Conservation (phyloP, 92 coral and sea anemone genomes). For the Scolanthus callimorphus region DNA sequence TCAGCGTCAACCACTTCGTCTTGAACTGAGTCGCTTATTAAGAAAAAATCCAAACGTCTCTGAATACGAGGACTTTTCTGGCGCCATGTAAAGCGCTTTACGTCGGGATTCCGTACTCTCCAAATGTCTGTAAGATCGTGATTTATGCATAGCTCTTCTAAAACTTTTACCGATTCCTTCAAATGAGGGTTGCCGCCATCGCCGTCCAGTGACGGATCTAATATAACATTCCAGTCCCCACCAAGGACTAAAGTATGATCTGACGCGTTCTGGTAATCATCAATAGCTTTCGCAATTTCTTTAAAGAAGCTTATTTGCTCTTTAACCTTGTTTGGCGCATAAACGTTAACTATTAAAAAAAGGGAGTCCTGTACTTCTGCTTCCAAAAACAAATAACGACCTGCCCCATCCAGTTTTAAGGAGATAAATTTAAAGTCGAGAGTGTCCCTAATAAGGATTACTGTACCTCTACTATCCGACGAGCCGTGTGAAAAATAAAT, state of each 20-base stretch:
- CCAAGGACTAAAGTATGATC: constrained; percentile 12
- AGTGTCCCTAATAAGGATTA: constrained; percentile 8
- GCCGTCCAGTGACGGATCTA: constrained; percentile 20
- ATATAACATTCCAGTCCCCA: constrained; percentile 24
- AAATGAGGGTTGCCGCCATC: constrained; percentile 26
- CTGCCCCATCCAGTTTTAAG: constrained; percentile 2
- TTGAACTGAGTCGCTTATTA: constrained; percentile 16
- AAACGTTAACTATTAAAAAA: constrained; percentile 20
- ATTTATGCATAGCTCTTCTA: constrained; percentile 7
- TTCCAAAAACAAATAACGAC: constrained; percentile 11
- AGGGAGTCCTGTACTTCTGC: constrained; percentile 5
- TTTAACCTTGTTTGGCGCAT: constrained; percentile 24
- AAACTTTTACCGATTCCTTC: constrained; percentile 10
- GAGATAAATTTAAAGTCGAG: constrained; percentile 15
- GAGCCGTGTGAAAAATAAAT: constrained; percentile 12
- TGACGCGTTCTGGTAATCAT: constrained; percentile 5
- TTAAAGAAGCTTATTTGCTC: constrained; percentile 19
- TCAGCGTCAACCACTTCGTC: constrained; percentile 40
- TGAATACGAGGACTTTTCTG: constrained; percentile 16
- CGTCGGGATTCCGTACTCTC: constrained; percentile 31
- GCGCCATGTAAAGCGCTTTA: constrained; percentile 24
- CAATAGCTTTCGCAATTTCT: constrained; percentile 6
- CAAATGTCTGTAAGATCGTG: constrained; percentile 17
- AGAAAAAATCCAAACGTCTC: constrained; percentile 33
- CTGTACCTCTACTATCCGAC: constrained; percentile 14